Evolutionary conservation across 2,888 invertebrate genomes (phyloP), one percentile per base, ranked within the genome.

Genomic region (Cephus pygmeus): DNA sequence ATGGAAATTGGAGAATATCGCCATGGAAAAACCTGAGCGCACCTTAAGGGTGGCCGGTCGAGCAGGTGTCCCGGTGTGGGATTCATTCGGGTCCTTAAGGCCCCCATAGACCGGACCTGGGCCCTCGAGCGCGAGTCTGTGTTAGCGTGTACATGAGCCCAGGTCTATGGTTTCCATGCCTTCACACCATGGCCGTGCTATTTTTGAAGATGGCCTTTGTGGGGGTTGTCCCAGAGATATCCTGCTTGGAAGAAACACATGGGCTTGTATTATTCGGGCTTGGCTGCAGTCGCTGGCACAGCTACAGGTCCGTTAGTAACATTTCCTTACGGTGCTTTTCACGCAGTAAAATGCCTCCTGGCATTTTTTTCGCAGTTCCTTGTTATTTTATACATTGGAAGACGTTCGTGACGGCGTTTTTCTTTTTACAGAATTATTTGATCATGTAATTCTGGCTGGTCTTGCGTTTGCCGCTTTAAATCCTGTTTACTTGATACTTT

Each of bases 171-270:
- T 81, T 79, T 78, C 77, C 75, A 75, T 75, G 79, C 73, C 75
- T 73, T 69, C 34, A 75, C 77, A 69, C 77, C 30, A 33, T 74
- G 73, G 69, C 74, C 78, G 78, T 79, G 81, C 81, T 83, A 83
- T 83, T 83, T 82, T 79, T 81, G 81, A 82, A 71, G 71, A 80
- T 79, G 77, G 79, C 79, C 85, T 84, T 83, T 83, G 84, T 84
- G 87, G 84, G 85, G 83, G 84, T 82, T 84, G 83, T 81, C 81
- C 77, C 75, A 81, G 80, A 81, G 81, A 83, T 81, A 83, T 84
- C 82, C 80, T 82, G 80, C 82, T 82, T 85, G 81, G 81, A 80
- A 83, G 81, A 81, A 83, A 81, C 84, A 82, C 77, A 79, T 81
- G 81, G 81, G 68, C 69, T 56, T 82, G 77, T 85, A 81, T 75